These are phyloP conservation scores for Anguilla anguilla DNA, from an alignment of 2,797 vertebrate genomes.

Conservation along the genomic window DNA sequence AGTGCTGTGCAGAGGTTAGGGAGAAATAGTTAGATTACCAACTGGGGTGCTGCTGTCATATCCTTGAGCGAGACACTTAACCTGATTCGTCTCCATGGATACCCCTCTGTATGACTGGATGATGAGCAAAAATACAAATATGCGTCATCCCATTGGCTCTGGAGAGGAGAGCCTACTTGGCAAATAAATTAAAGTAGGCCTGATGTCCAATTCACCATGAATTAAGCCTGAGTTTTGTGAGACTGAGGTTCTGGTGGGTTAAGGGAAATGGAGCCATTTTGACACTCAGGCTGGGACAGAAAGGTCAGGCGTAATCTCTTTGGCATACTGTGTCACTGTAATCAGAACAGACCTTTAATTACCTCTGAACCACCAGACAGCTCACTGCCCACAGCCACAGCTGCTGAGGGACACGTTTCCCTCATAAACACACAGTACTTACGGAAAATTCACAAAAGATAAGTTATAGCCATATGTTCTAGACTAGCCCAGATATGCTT, in stretches of 20 bases:
- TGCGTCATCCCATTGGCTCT: not conserved
- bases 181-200: not conserved
- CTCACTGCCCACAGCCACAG: not conserved
- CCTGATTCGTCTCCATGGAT: not conserved
- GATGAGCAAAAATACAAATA: not conserved
- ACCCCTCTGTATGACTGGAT: not conserved
- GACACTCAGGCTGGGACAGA: not conserved
- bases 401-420: not conserved
- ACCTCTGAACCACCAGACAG: not conserved
- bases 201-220: not conserved
- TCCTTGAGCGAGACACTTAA: not conserved
- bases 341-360: constrained; percentile 13
- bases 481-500: not conserved
- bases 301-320: constrained; percentile 3
- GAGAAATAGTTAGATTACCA: not conserved
- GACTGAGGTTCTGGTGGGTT: not conserved
- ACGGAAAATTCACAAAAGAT: not conserved
- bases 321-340: not conserved
- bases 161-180: not conserved
- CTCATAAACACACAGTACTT: not conserved
- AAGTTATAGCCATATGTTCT: not conserved
- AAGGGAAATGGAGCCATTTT: not conserved
- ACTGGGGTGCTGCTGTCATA: not conserved
- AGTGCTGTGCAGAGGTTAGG: not conserved
- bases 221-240: not conserved